Percentiles rank a stretch among this genome's conserved stretches.
phyloP scores from a whole-genome alignment of 2,888 invertebrate genomes.

The Malacosoma neustria region DNA sequence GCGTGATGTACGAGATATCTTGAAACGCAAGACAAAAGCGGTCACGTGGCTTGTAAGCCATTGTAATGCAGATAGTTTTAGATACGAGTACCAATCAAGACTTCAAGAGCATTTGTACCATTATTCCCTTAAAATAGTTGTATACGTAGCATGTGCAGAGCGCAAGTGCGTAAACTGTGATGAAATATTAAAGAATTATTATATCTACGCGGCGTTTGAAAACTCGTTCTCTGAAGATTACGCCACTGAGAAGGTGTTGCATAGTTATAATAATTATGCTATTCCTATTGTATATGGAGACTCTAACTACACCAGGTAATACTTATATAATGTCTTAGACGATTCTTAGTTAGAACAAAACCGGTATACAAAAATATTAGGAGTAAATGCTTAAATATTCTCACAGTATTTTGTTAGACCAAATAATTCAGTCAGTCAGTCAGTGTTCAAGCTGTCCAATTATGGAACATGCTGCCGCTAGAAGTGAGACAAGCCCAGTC shows the following conservation, averaged over 20 bases:
- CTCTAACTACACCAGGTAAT: slow-evolving; percentile 72
- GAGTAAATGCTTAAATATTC: no score
- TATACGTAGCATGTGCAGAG: slow-evolving; percentile 30
- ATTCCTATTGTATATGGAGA: slow-evolving; percentile 81
- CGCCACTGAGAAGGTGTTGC: slow-evolving; percentile 44
- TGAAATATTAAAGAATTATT: slow-evolving; percentile 31
- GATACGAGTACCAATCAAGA: slow-evolving; percentile 29
- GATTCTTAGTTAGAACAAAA: no score
- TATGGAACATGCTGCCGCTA: no score
- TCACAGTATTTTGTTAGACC: no score
- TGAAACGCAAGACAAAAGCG: slow-evolving; percentile 31
- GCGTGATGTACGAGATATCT: slow-evolving; percentile 19
- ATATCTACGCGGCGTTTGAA: slow-evolving; percentile 49
- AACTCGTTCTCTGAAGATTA: slow-evolving; percentile 42
- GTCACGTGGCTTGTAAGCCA: slow-evolving; percentile 42
- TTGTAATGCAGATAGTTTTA: slow-evolving; percentile 25
- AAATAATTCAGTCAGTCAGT: no score
- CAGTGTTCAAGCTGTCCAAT: no score
- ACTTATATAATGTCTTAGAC: not conserved
- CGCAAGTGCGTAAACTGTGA: slow-evolving; percentile 25
- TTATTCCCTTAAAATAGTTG: slow-evolving; percentile 34
- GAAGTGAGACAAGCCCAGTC: no score
- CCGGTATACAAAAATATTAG: no score
- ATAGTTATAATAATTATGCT: slow-evolving; percentile 70
- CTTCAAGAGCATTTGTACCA: slow-evolving; percentile 39